Percentiles rank a stretch among this genome's conserved stretches.
Conservation (phyloP, 2,888 invertebrate species). For the Lathronympha strigana region DNA sequence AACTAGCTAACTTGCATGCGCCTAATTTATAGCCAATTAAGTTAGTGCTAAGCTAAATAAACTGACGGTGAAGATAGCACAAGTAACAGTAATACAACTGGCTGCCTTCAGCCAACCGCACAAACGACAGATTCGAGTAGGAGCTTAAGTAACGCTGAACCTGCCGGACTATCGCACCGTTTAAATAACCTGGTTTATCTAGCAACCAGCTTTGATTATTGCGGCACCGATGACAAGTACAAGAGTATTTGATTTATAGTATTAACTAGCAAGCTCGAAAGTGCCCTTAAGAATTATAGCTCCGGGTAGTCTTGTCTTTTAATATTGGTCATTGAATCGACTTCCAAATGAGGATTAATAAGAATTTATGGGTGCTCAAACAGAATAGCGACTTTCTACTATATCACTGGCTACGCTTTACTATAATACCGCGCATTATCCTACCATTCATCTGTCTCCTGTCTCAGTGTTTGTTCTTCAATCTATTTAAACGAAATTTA, state of each 20-base stretch:
- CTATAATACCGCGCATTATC: conserved; percentile 41
- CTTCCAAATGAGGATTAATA: conserved; percentile 75
- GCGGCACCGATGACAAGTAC: conserved; percentile 70
- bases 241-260: conserved; percentile 74
- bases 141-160: conserved; percentile 52
- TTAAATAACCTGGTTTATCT: conserved; percentile 65
- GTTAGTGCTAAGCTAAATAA: conserved; percentile 79
- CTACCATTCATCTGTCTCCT: conserved; percentile 62
- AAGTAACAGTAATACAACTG: conserved; percentile 69
- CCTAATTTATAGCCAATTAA: conserved; percentile 82
- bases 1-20: conserved; percentile 70
- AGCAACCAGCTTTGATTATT: conserved; percentile 63
- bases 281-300: conserved; percentile 63
- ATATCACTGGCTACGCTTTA: conserved; percentile 35
- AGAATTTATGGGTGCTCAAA: conserved; percentile 67
- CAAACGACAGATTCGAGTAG: conserved; percentile 59
- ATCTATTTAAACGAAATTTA: conserved; percentile 49
- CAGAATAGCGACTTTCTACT: conserved; percentile 58
- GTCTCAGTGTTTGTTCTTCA: conserved; percentile 60
- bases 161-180: conserved; percentile 57
- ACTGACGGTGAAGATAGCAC: conserved; percentile 73
- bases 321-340: conserved; percentile 71
- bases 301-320: conserved; percentile 59
- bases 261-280: conserved; percentile 62
- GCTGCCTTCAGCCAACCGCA: conserved; percentile 52